A percentile compares a stretch with the other conserved stretches of the same genome.
Conservation (phyloP, 2,888 invertebrate species). For the Synergus gifuensis region DNA sequence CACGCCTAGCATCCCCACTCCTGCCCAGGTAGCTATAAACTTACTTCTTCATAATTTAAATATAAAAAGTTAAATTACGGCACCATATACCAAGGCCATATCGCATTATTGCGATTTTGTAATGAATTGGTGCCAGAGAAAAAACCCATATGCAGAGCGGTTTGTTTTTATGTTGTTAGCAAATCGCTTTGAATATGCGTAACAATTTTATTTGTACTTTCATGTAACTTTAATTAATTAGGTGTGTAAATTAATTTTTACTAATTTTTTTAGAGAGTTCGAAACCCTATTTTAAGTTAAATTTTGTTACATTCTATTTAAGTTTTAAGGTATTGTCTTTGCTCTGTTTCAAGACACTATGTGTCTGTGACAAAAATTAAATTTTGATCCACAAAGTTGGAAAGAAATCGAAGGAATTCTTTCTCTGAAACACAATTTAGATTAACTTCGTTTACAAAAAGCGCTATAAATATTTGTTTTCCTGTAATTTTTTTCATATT, state of each 20-base stretch:
- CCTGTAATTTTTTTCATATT: conserved; percentile 1
- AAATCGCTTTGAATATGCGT: conserved; percentile 63
- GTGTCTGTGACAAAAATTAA: not conserved
- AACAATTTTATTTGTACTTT: conserved; percentile 50
- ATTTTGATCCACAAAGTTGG: not conserved
- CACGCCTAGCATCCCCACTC: conserved; percentile 73
- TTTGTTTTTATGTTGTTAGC: conserved; percentile 47
- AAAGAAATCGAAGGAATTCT: not conserved
- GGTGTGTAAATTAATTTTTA: too few relatives aligned
- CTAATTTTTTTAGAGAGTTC: too few relatives aligned
- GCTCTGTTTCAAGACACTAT: too few relatives aligned
- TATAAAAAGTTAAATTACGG: not conserved
- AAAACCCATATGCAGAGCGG: conserved; percentile 62
- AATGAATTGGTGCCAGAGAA: conserved; percentile 64
- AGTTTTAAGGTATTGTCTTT: too few relatives aligned
- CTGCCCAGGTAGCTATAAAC: conserved; percentile 69
- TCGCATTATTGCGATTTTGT: conserved; percentile 61
- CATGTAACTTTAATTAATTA: conserved; percentile 2
- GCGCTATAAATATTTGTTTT: not conserved
- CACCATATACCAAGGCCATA: conserved; percentile 60
- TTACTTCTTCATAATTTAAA: not conserved
- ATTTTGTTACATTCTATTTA: too few relatives aligned
- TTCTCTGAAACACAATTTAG: not conserved
- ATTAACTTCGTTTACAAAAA: not conserved
- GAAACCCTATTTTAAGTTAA: too few relatives aligned